A percentile compares a stretch with the other conserved stretches of the same genome.
Conservation (phyloP, 2,113 vertebrate genomes). For the Narcine bancroftii region DNA sequence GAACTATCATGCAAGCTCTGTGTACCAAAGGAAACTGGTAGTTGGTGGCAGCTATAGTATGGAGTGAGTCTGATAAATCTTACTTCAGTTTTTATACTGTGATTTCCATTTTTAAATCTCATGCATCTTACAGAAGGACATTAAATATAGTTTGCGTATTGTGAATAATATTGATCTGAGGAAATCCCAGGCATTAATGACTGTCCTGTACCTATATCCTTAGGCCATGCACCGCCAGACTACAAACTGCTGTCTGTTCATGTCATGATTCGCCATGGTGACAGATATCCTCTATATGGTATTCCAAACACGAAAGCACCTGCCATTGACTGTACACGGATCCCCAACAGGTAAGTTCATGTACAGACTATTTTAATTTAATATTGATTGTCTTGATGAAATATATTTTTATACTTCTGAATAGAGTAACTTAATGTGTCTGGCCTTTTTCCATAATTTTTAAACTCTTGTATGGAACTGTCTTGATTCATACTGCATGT, state of each 20-base stretch:
- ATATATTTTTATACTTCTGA: no score
- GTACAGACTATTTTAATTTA: neutral
- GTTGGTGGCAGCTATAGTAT: neutral
- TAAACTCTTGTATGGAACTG: no score
- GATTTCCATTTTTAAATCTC: neutral
- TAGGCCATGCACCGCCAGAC: slow-evolving; percentile 86
- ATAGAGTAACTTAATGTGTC: no score
- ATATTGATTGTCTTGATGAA: neutral
- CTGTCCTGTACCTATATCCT: neutral
- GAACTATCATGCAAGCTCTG: neutral
- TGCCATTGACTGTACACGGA: slow-evolving; percentile 81
- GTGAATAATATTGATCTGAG: no score
- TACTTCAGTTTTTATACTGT: neutral
- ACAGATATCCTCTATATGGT: slow-evolving; percentile 85
- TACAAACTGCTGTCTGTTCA: slow-evolving; percentile 85
- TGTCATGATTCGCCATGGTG: slow-evolving; percentile 90
- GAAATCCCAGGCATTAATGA: neutral
- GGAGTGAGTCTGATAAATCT: neutral
- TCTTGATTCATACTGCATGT: no score
- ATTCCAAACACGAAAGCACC: slow-evolving; percentile 93
- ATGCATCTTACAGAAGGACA: neutral
- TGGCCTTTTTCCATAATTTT: no score
- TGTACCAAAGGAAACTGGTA: neutral
- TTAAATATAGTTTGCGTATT: neutral
- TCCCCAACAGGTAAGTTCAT: slow-evolving; percentile 66